Percentiles rank a stretch among this genome's conserved stretches.
These are phyloP conservation scores for Bicyclus anynana DNA, from an alignment of 1,140 invertebrate genomes.

Conservation along the genomic window DNA sequence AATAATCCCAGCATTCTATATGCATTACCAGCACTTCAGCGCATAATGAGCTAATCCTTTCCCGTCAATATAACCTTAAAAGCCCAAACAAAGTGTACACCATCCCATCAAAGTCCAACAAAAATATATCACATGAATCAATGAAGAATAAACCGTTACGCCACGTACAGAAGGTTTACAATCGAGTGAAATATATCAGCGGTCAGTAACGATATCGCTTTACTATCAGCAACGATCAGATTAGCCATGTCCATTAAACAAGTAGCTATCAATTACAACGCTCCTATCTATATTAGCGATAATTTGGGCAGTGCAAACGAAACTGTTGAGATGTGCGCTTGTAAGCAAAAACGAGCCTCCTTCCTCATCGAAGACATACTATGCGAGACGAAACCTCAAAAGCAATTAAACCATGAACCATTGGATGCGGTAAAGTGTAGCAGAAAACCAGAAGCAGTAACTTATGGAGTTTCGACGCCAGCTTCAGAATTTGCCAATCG, in stretches of 20 bases:
- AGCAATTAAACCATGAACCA: conserved; percentile 38
- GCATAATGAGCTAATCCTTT: conserved; percentile 30
- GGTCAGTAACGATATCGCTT: conserved; percentile 22
- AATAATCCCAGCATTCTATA: conserved; percentile 19
- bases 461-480: background rate
- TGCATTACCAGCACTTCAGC: conserved; percentile 26
- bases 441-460: conserved; percentile 5
- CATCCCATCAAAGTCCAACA: background rate
- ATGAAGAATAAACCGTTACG: conserved; percentile 9
- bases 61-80: conserved; percentile 28
- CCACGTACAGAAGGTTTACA: background rate
- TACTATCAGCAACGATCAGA: conserved; percentile 47
- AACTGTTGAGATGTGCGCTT: conserved; percentile 61
- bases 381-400: conserved; percentile 44
- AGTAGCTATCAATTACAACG: conserved; percentile 69
- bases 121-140: background rate
- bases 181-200: conserved; percentile 7
- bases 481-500: background rate
- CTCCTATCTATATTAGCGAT: conserved; percentile 49
- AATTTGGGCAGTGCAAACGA: conserved; percentile 58
- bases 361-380: conserved; percentile 69
- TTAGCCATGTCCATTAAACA: conserved; percentile 64
- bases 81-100: conserved; percentile 15
- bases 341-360: conserved; percentile 55
- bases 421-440: conserved; percentile 37